These are phyloP conservation scores for Cervus canadensis DNA, from an alignment of 2,113 vertebrate genomes.

Conservation along the genomic window DNA sequence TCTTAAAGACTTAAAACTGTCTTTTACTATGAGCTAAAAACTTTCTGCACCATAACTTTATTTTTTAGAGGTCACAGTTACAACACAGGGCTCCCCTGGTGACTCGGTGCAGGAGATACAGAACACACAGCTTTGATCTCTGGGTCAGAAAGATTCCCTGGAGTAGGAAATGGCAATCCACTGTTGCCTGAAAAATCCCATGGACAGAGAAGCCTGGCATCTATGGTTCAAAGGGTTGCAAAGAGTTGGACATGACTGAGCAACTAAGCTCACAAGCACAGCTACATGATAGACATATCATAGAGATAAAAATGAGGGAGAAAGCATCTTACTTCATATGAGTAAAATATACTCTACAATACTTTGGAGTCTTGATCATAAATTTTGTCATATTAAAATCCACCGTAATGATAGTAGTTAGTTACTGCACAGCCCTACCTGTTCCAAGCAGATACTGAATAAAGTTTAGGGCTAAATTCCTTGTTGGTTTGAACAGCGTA, in stretches of 20 bases:
- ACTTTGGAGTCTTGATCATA: neutral
- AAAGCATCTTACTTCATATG: neutral
- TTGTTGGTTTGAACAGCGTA: neutral
- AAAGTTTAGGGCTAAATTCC: neutral
- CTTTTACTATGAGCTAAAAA: neutral
- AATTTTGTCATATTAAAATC: slow-evolving; percentile 18
- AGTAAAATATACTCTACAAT: neutral
- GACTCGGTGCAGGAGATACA: neutral
- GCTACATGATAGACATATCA: neutral
- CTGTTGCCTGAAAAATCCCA: neutral
- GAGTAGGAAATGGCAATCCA: neutral
- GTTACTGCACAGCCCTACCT: neutral
- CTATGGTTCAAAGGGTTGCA: neutral
- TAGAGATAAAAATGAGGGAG: neutral
- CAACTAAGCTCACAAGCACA: neutral
- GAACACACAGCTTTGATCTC: neutral
- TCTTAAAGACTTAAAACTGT: slow-evolving; percentile 12
- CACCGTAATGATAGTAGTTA: neutral
- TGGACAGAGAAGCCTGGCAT: neutral
- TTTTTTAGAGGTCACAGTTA: neutral
- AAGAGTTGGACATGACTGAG: neutral
- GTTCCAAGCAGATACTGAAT: neutral
- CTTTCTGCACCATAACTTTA: neutral
- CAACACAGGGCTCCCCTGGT: neutral
- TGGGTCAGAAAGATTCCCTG: neutral